A percentile compares a stretch with the other conserved stretches of the same genome.
Evolutionary conservation across 2,797 vertebrate genomes (phyloP).

Genomic region (Cynodonichthys magdalenae): DNA sequence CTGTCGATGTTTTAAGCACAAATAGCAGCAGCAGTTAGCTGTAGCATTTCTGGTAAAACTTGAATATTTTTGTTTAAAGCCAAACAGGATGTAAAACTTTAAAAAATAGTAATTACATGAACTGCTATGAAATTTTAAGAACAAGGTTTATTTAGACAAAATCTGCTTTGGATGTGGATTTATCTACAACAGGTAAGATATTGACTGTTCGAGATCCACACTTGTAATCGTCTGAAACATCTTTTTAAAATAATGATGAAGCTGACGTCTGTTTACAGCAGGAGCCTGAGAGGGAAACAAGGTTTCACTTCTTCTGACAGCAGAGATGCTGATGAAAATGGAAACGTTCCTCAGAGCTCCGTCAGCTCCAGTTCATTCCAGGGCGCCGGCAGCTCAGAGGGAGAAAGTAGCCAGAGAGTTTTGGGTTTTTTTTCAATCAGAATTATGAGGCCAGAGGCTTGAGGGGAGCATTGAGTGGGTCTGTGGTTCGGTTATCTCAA

Average conservation of each 20-base stretch:
- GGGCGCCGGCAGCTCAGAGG: slow-evolving; percentile 4
- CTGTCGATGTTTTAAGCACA: too few species aligned
- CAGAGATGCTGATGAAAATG: slow-evolving; percentile 8
- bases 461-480: slow-evolving; percentile 16
- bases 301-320: slow-evolving; percentile 1
- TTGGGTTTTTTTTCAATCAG: slow-evolving; percentile 36
- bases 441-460: slow-evolving; percentile 6
- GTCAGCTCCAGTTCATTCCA: slow-evolving; percentile 27
- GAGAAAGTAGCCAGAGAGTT: slow-evolving; percentile 22
- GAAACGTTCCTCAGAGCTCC: slow-evolving; percentile 18
- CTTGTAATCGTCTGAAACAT: too few species aligned
- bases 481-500: slow-evolving; percentile 39
- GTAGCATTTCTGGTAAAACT: too few species aligned
- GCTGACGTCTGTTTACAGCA: slow-evolving; percentile 32
- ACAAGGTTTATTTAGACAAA: background rate
- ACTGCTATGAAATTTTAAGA: background rate
- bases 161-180: too few species aligned
- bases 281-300: slow-evolving; percentile 13
- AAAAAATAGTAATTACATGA: background rate
- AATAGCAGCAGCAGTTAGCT: too few species aligned
- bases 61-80: too few species aligned
- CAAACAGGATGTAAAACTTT: too few species aligned
- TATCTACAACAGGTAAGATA: background rate
- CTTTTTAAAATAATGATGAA: background rate
- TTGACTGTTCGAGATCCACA: background rate